Evolutionary conservation across 2,888 invertebrate species (phyloP), one percentile per base, ranked within the genome.

Genomic region (Lysandra bellargus): DNA sequence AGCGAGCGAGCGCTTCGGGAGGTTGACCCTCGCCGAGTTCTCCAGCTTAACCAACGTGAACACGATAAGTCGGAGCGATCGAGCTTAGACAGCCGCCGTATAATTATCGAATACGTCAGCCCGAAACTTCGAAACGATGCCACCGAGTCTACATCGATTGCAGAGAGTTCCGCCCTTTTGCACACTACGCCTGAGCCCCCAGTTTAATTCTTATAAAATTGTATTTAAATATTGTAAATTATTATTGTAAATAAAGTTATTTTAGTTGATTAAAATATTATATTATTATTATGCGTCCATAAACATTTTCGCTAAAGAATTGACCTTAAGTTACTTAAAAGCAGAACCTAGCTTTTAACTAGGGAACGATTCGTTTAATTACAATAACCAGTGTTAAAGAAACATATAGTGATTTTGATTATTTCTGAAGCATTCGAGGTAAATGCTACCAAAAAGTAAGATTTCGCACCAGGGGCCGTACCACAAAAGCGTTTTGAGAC

Each of bases 1-100:
- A 88, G 87, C 78, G 33, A 80, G 79, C 84, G 88, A 30, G 80
- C 89, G n/a, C 84, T 88, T 78, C 81, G 75, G 30, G 72, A 75
- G 72, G 30, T 64, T 23, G 75, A 75, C 23, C 33, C 61, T 49
- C 81, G 69, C n/a, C 37, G 78, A 30, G 77, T 61, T 69, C 75
- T 49, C 2, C 53, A 33, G 33, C 53, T 76, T 17, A 30, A 76
- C 14, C 30, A 53, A 23, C 57, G 53, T 53, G 76, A 53, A 17
- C 33, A 44, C 44, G 74, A 74, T 23, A 74, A 74, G 17, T 23
- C 49, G 33, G 33, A 76, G 14, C 76, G 53, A 53, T 53, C 76
- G 23, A 76, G 76, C 30, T 53, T 76, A 5, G 75, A 53, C 49
- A 53, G 49, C 57, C 49, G 53, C 30, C 33, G 49, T 57, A 76